These are phyloP conservation scores for Lynx canadensis DNA, from an alignment of 2,113 vertebrate genomes.

Conservation along the genomic window DNA sequence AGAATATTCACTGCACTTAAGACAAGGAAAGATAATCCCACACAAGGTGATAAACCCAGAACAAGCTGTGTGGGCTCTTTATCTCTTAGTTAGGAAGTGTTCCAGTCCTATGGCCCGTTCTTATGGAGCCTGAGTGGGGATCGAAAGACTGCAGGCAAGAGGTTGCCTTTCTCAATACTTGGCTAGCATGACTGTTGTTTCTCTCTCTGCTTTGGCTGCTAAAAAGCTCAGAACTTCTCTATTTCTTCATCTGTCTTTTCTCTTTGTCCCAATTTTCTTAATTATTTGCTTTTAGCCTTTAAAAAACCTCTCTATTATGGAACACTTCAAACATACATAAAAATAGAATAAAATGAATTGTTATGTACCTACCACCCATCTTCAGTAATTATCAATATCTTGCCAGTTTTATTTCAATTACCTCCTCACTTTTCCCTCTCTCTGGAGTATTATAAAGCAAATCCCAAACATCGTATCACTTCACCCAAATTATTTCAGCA, in stretches of 20 bases:
- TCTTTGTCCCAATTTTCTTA: conserved; percentile 4
- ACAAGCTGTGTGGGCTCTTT: background rate
- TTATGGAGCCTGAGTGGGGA: background rate
- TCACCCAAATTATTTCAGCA: conserved; percentile 35
- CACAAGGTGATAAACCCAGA: background rate
- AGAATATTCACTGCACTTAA: background rate
- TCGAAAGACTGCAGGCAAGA: background rate
- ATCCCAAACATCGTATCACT: background rate
- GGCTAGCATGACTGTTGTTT: background rate
- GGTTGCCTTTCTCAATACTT: background rate
- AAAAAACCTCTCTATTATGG: background rate
- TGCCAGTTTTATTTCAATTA: background rate
- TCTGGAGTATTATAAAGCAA: background rate
- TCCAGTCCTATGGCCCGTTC: background rate
- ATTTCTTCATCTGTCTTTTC: background rate
- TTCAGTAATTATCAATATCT: conserved; percentile 13
- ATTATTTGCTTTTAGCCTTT: conserved; percentile 10
- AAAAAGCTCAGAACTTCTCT: conserved; percentile 18
- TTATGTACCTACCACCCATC: background rate
- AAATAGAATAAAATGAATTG: conserved; percentile 3
- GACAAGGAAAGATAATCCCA: background rate
- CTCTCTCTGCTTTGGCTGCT: conserved; percentile 3
- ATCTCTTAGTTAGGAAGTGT: background rate
- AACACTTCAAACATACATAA: background rate
- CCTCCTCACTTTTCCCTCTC: background rate